Evolutionary conservation across 2,888 invertebrate genomes (phyloP).

Genomic region (Bhutanitis thaidina): DNA sequence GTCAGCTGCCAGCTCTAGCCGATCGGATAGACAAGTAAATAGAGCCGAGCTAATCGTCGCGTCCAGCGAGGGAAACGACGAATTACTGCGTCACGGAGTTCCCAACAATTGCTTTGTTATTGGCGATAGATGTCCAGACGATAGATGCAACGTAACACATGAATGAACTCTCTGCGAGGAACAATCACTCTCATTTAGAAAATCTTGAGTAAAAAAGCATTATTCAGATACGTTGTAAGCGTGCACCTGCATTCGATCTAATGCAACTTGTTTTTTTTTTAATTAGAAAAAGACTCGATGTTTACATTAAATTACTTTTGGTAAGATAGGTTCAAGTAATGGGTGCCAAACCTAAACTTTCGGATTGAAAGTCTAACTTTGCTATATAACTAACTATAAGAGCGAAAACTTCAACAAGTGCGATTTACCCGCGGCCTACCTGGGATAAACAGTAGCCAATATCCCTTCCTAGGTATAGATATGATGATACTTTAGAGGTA

Average conservation of each 20-base stretch:
- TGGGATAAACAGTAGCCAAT: too few relatives aligned
- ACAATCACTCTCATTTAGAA: slow-evolving; percentile 8
- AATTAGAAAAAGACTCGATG: too few relatives aligned
- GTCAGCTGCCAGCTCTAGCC: slow-evolving; percentile 72
- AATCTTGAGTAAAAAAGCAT: slow-evolving; percentile 3
- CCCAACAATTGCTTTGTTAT: slow-evolving; percentile 73
- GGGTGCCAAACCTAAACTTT: too few relatives aligned
- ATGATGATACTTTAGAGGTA: too few relatives aligned
- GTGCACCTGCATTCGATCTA: neutral
- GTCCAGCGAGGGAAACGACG: slow-evolving; percentile 71
- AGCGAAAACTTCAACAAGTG: too few relatives aligned
- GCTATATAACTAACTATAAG: too few relatives aligned
- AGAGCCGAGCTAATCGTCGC: slow-evolving; percentile 76
- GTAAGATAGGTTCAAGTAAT: too few relatives aligned
- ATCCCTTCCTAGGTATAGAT: too few relatives aligned
- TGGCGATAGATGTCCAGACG: slow-evolving; percentile 48
- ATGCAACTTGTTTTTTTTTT: neutral
- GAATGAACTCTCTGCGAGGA: slow-evolving; percentile 33
- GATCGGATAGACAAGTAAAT: slow-evolving; percentile 75
- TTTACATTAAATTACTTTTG: too few relatives aligned
- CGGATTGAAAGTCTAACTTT: too few relatives aligned
- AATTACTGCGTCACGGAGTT: slow-evolving; percentile 72
- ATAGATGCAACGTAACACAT: slow-evolving; percentile 44
- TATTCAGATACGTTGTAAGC: neutral
- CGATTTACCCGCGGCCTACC: too few relatives aligned